Percentiles rank a stretch among this genome's conserved stretches.
phyloP scores from a whole-genome alignment of 2,797 vertebrate species.

The Hemitrygon akajei region DNA sequence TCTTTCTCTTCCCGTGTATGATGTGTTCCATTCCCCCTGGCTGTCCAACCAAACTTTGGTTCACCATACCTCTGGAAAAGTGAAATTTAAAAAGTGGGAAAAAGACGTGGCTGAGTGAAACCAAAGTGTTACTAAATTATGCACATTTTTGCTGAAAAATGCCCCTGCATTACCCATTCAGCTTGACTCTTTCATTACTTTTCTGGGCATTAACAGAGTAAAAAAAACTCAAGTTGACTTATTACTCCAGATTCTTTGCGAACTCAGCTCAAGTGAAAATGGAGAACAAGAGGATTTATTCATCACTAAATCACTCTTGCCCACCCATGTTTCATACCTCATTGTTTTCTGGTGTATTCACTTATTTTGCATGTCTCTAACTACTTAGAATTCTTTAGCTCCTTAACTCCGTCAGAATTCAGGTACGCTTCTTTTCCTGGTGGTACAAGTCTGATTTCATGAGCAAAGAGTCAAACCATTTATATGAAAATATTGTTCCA shows the following conservation, averaged over 20 bases:
- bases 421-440: neutral
- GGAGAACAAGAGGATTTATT: neutral
- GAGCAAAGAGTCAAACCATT: neutral
- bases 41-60: neutral
- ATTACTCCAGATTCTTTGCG: neutral
- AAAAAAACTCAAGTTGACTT: neutral
- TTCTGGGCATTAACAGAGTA: neutral
- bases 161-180: neutral
- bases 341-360: neutral
- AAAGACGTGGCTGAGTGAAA: neutral
- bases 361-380: neutral
- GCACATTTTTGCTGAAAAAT: neutral
- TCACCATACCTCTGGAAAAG: neutral
- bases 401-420: neutral
- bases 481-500: neutral
- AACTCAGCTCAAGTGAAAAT: neutral
- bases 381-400: too few relatives aligned
- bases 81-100: neutral
- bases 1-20: conserved; percentile 4
- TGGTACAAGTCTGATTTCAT: neutral
- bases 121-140: neutral
- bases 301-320: neutral
- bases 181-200: neutral
- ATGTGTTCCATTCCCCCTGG: neutral
- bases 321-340: neutral